A percentile compares a stretch with the other conserved stretches of the same genome.
Conservation (phyloP, 1,140 invertebrate genomes). For the Atopsyche davidsoni region DNA sequence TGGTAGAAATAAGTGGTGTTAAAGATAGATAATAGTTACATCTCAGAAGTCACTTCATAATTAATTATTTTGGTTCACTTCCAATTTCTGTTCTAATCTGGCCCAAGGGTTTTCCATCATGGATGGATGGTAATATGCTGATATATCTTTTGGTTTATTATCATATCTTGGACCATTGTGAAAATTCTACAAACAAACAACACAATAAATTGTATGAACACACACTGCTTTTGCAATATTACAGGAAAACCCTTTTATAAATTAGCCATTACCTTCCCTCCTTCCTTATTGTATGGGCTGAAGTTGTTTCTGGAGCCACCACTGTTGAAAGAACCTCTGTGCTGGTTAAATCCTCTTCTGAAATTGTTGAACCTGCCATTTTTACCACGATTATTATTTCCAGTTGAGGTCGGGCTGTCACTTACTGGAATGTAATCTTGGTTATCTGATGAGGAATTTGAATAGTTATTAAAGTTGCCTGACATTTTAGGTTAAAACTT, state of each 20-base stretch:
- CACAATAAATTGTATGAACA: neutral
- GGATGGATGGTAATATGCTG: constrained; percentile 21
- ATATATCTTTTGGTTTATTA: constrained; percentile 12
- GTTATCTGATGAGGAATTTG: constrained; percentile 11
- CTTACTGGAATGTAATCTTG: constrained; percentile 7
- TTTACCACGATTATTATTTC: constrained; percentile 7
- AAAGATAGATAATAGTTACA: no score
- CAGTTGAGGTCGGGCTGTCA: constrained; percentile 4
- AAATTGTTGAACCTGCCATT: neutral
- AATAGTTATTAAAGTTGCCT: no score
- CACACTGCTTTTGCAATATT: no score
- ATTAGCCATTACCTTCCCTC: no score
- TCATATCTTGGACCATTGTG: constrained; percentile 8
- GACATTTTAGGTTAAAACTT: no score
- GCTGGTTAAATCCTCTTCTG: neutral
- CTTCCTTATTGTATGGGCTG: constrained; percentile 17
- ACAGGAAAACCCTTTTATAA: no score
- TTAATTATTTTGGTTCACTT: no score
- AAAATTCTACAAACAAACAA: constrained; percentile 11
- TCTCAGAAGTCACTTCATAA: no score
- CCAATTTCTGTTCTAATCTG: constrained; percentile 10
- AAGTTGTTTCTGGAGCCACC: constrained; percentile 4
- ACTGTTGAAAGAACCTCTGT: constrained; percentile 1
- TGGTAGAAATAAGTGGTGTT: no score
- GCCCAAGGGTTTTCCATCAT: constrained; percentile 26